A percentile compares a stretch with the other conserved stretches of the same genome.
phyloP scores from a whole-genome alignment of 2,888 invertebrate genomes.

The Julus scandinavius region DNA sequence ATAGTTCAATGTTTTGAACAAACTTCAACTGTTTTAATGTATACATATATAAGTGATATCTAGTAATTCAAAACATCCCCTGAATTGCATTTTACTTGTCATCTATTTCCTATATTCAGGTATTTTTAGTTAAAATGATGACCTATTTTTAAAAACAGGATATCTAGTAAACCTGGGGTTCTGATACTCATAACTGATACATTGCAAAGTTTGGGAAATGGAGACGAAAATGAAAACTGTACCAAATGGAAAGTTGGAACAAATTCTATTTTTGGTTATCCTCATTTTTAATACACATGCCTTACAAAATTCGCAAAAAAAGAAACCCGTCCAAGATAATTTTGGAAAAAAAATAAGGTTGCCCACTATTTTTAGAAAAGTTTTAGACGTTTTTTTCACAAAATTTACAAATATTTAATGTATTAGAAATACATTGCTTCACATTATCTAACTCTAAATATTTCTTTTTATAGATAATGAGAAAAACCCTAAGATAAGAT shows the following conservation, averaged over 20 bases:
- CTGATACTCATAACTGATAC: too few species aligned
- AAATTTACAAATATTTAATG: background rate
- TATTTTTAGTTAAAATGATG: too few species aligned
- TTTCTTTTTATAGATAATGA: background rate
- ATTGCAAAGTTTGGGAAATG: background rate
- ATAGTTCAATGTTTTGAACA: slow-evolving; percentile 25
- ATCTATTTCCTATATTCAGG: background rate
- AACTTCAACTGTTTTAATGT: background rate
- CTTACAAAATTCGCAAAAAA: slow-evolving; percentile 1
- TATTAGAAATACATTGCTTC: background rate
- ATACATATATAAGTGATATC: background rate
- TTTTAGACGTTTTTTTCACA: background rate
- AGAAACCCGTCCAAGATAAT: too few species aligned
- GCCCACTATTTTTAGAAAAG: background rate
- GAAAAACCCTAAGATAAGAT: background rate
- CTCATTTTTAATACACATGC: background rate
- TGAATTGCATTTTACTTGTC: background rate
- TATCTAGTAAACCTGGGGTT: too few species aligned
- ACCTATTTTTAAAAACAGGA: too few species aligned
- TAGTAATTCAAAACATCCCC: background rate
- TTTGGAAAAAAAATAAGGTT: background rate
- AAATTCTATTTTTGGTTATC: slow-evolving; percentile 6
- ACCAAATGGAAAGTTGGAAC: background rate
- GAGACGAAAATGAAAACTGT: background rate
- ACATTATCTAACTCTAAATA: background rate